phyloP scores from a whole-genome alignment of 2,797 vertebrate species.

The Parauchenoglanis punctatus region DNA sequence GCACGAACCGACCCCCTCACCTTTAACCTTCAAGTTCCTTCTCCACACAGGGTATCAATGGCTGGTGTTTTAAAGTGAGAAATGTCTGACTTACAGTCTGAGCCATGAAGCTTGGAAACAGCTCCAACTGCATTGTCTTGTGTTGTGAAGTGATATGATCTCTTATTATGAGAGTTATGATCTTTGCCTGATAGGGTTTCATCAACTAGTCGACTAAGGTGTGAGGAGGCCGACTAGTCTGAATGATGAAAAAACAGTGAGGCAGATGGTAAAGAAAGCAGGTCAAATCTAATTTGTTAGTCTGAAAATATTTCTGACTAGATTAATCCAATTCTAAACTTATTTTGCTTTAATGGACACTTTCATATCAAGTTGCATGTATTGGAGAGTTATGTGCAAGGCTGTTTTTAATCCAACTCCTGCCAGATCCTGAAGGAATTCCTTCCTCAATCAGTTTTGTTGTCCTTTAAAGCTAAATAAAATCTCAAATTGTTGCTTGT shows the following conservation, averaged over 20 bases:
- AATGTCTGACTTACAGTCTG: constrained; percentile 5
- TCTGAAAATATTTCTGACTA: not conserved
- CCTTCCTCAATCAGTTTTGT: not conserved
- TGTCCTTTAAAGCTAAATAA: not conserved
- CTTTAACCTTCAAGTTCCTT: constrained; percentile 37
- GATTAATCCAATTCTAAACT: not conserved
- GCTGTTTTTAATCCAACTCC: not conserved
- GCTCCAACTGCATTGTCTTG: constrained; percentile 5
- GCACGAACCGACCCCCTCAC: constrained; percentile 43
- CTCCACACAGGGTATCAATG: constrained; percentile 18
- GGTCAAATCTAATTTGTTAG: not conserved
- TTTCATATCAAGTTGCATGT: not conserved
- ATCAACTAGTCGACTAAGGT: not conserved
- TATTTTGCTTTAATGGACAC: not conserved
- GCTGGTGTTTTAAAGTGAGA: constrained; percentile 27
- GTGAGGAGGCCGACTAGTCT: not conserved
- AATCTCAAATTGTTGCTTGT: not conserved
- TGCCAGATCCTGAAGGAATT: not conserved
- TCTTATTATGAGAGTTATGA: not conserved
- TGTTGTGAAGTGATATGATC: not conserved
- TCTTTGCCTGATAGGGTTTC: not conserved
- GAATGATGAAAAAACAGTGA: not conserved
- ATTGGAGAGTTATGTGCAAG: not conserved
- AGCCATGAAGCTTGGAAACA: not conserved
- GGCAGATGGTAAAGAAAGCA: not conserved